A percentile compares a stretch with the other conserved stretches of the same genome.
phyloP scores from a whole-genome alignment of 2,888 invertebrate genomes.

The Cataglyphis livida region DNA sequence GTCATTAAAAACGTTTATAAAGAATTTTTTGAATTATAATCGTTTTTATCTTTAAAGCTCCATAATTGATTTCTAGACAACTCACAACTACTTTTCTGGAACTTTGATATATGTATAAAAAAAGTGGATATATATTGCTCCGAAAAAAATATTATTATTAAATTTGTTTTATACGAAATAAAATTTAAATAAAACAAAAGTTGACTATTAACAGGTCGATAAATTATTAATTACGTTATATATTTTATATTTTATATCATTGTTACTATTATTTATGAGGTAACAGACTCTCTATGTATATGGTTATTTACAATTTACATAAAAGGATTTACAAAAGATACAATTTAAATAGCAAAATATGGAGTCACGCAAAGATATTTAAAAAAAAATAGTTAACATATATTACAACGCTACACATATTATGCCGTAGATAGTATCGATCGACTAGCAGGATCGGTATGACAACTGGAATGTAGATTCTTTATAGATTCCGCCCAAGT shows the following conservation, averaged over 20 bases:
- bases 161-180: neutral
- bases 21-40: neutral
- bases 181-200: neutral
- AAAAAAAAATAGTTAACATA: neutral
- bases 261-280: neutral
- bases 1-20: neutral
- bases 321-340: neutral
- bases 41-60: neutral
- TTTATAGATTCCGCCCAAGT: neutral
- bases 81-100: neutral
- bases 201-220: neutral
- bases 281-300: neutral
- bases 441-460: neutral
- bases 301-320: neutral
- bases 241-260: neutral
- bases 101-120: neutral
- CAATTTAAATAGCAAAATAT: neutral
- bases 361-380: neutral
- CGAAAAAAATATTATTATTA: neutral
- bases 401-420: neutral
- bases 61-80: neutral
- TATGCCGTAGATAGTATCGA: neutral
- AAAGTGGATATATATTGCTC: neutral
- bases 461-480: neutral
- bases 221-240: neutral